A percentile compares a stretch with the other conserved stretches of the same genome.
Conservation (phyloP, 2,888 invertebrate species). For the Latrodectus hesperus region DNA sequence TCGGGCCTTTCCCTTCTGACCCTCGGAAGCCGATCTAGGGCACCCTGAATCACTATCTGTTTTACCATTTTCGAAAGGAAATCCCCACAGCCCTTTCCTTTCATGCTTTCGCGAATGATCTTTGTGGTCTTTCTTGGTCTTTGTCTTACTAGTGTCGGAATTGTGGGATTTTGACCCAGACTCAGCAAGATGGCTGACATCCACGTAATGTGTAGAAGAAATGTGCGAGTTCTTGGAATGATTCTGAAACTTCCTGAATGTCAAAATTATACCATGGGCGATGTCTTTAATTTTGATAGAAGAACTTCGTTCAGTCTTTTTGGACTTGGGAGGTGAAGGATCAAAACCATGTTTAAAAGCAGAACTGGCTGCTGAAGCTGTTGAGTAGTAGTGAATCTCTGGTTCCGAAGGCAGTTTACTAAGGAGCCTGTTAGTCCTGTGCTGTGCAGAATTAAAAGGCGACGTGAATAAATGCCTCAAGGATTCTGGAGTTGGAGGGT, state of each 20-base stretch:
- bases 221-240: constrained; percentile 51
- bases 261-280: constrained; percentile 61
- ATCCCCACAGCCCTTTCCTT: constrained; percentile 26
- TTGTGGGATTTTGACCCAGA: constrained; percentile 11
- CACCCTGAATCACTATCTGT: constrained; percentile 52
- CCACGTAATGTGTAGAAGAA: constrained; percentile 44
- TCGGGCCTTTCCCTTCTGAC: constrained; percentile 29
- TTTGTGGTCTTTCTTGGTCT: constrained; percentile 42
- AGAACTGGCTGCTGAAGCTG: constrained; percentile 47
- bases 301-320: constrained; percentile 59
- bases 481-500: constrained; percentile 58
- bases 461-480: constrained; percentile 57
- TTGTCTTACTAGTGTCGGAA: constrained; percentile 16
- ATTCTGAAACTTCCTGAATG: constrained; percentile 57
- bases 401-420: constrained; percentile 39
- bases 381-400: constrained; percentile 46
- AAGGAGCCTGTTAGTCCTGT: constrained; percentile 16
- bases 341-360: constrained; percentile 58
- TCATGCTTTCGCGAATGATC: constrained; percentile 22
- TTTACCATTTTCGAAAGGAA: constrained; percentile 34
- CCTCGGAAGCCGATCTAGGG: constrained; percentile 19
- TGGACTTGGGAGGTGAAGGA: constrained; percentile 29
- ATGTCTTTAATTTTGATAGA: constrained; percentile 65
- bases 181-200: constrained; percentile 56
- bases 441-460: constrained; percentile 40